Base-by-base conservation (phyloP, 2,888 invertebrate species). In the Cataglyphis livida region DNA sequence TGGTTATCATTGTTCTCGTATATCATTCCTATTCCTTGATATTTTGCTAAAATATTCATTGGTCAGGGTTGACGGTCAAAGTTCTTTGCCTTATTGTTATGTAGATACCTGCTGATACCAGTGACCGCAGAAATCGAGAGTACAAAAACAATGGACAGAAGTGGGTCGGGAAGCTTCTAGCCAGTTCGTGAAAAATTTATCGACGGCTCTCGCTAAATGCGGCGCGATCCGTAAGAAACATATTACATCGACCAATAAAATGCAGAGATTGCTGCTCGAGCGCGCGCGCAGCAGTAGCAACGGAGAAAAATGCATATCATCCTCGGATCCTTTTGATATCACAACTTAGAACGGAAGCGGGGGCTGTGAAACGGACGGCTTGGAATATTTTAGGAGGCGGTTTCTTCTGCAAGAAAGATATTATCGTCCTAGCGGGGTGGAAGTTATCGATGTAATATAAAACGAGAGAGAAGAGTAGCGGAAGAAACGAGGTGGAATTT, bases 191-290 rank as follows among this genome's bases (percentile, higher is more conserved):
- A 82, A 82, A 82, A 82, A 82, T 82, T 75, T 78, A 82, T 82
- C 66, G 76, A 32, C 59, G 28, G 38, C 44, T 75, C 61, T 82
- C 25, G 61, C 66, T 48, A 48, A 76, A 44, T 44, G 44, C 57
- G 44, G 75, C 57, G 25, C 21, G 54, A 18, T 0, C 35, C 48
- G 32, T 71, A 75, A 79, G 81, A 83, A 74, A 76, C 51, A 54
- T 78, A 83, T 85, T 81, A 65, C 64, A 84, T 83, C 84, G 81
- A 81, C 65, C 65, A 70, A 61, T 65, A 65, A 76, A 85, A 70
- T 48, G 68, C 76, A 82, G 78, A 68, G 78, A 78, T 82, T 75
- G 75, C n/a, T 28, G 35, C 18, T 59, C 51, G 64, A 21, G 12
- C 28, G 32, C 64, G 61, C 41, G 38, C 28, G 65, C 25, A 25